Evolutionary conservation across 2,797 vertebrate species (phyloP).

Genomic region (Cirrhinus molitorella): DNA sequence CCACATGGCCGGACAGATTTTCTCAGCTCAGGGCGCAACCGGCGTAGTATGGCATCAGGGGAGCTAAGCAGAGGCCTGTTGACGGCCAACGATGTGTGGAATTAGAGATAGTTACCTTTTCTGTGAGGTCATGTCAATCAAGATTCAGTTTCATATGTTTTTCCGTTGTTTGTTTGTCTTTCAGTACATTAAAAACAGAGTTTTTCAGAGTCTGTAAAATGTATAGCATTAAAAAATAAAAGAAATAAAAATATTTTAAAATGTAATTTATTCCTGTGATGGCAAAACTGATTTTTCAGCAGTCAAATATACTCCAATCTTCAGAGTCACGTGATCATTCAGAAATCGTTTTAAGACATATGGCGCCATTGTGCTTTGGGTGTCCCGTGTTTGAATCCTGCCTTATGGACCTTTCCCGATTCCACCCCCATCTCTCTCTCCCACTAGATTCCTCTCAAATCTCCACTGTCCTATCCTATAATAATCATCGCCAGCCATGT

Average conservation of each 20-base stretch:
- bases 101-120: conserved; percentile 28
- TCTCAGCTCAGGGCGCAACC: conserved; percentile 72
- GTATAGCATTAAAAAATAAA: background rate
- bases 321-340: background rate
- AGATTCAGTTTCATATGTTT: conserved; percentile 1
- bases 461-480: no score
- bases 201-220: background rate
- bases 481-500: background rate
- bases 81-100: conserved; percentile 39
- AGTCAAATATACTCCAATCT: background rate
- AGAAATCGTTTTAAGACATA: no score
- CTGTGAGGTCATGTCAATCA: conserved; percentile 2
- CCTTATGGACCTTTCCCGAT: no score
- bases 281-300: background rate
- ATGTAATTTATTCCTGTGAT: background rate
- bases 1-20: conserved; percentile 73
- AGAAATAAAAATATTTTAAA: background rate
- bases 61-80: conserved; percentile 39
- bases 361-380: no score
- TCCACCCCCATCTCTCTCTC: no score
- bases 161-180: background rate
- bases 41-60: conserved; percentile 46
- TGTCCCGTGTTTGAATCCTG: no score
- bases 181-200: background rate
- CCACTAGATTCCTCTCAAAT: no score